Base-by-base conservation (phyloP, 2,888 invertebrate genomes). In the Drosophila suboccidentalis region DNA sequence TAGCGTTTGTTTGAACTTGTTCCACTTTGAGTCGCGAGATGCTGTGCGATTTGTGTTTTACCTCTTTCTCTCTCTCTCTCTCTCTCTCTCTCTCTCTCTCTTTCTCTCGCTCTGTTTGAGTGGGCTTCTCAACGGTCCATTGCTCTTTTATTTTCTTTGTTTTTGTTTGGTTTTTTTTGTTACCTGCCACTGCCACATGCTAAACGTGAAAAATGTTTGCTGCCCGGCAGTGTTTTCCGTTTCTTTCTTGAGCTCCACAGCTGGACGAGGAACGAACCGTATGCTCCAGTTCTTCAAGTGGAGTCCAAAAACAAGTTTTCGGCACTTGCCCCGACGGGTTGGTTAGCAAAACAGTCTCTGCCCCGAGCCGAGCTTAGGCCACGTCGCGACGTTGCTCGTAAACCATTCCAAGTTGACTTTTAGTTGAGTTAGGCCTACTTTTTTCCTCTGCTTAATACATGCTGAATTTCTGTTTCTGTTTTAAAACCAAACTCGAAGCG, bases 271-370 rank as follows among this genome's bases (percentile, higher is more conserved):
- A 54, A 19, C 19, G 43, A 19, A 34, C 55, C 51, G 67, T 82
- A 65, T 79, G 83, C 87, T 87, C 83, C 72, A 83, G 77, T 83
- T 83, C 84, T 84, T 81, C 66, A 70, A 75, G 80, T 81, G 51
- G 77, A 68, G 80, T 77, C 80, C 54, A 74, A 76, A 82, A 86
- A 87, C 68, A 50, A 77, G 87, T 83, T 83, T 83, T 83, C 78
- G 83, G 84, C 87, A 87, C 82, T 83, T 75, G 77, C 71, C 65
- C 53, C 58, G 60, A 51, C 83, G 57, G 62, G 54, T 63, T 47
- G 43, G 13, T 43, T 38, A 22, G 43, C 46, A 26, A 57, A 57
- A 26, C 39, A 38, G 34, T 58, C 26, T 36, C 32, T 39, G 38
- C 36, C 54, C 38, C 46, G 17, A 57, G 57, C 38, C 46, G 17